phyloP scores from a whole-genome alignment of 1,140 invertebrate species.

The Lordiphosa collinella region DNA sequence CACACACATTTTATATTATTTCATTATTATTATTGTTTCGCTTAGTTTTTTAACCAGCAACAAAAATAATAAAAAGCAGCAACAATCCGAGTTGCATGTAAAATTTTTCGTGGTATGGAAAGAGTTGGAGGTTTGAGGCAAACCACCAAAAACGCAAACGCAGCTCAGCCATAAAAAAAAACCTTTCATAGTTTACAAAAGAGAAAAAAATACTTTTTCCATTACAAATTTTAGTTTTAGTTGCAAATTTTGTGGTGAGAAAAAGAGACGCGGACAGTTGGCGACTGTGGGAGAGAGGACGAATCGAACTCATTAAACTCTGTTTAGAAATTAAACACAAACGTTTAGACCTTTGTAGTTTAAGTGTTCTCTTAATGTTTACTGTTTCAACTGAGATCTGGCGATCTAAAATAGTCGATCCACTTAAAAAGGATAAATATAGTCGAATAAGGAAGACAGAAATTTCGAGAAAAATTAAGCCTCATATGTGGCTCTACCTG shows the following conservation, averaged over 20 bases:
- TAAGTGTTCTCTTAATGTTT: too few relatives aligned
- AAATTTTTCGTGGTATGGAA: slow-evolving; percentile 15
- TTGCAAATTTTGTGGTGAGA: slow-evolving; percentile 10
- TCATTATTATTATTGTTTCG: slow-evolving; percentile 66
- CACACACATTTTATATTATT: slow-evolving; percentile 48
- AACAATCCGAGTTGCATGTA: slow-evolving; percentile 29
- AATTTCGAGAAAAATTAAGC: too few relatives aligned
- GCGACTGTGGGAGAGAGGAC: too few relatives aligned
- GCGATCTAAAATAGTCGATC: too few relatives aligned
- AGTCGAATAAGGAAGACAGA: too few relatives aligned
- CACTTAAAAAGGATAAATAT: too few relatives aligned
- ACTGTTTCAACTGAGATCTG: too few relatives aligned
- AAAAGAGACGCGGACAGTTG: not conserved
- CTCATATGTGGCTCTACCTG: too few relatives aligned
- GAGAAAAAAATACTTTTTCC: not conserved
- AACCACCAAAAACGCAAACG: slow-evolving; percentile 38
- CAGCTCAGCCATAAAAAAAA: slow-evolving; percentile 42
- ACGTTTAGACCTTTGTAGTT: too few relatives aligned
- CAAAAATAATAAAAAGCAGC: not conserved
- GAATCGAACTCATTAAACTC: too few relatives aligned
- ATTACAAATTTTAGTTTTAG: not conserved
- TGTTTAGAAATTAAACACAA: too few relatives aligned
- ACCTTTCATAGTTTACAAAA: slow-evolving; percentile 20
- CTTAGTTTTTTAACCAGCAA: slow-evolving; percentile 33
- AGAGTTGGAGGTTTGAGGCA: slow-evolving; percentile 45